phyloP scores from a whole-genome alignment of 2,797 vertebrate genomes.

The Manis javanica region DNA sequence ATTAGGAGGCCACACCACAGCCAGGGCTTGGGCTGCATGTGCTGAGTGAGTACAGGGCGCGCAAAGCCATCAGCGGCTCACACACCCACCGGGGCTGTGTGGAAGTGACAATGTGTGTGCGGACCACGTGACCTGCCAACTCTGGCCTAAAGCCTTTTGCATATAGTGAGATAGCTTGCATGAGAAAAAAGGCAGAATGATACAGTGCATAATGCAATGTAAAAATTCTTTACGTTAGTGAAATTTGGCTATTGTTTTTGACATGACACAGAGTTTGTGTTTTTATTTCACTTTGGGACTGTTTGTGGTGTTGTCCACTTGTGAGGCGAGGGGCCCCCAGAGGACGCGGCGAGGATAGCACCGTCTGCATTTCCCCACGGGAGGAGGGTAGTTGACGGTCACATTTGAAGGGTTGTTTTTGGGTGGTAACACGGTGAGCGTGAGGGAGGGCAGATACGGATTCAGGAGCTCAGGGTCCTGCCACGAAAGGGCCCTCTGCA shows the following conservation, averaged over 20 bases:
- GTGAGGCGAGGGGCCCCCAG: rapidly evolving
- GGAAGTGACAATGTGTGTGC: rapidly evolving
- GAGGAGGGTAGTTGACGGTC: no score
- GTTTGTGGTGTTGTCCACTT: not conserved
- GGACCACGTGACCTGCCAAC: no score
- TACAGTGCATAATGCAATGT: rapidly evolving
- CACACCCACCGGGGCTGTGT: rapidly evolving
- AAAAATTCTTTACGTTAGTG: not conserved
- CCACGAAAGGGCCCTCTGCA: not conserved
- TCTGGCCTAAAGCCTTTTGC: rapidly evolving
- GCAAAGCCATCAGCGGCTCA: no score
- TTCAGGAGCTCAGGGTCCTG: no score
- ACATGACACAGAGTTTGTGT: not conserved
- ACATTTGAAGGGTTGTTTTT: not conserved
- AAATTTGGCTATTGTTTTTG: not conserved
- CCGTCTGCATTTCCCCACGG: not conserved
- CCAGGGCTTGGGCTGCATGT: not conserved
- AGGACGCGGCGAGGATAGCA: not conserved
- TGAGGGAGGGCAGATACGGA: rapidly evolving
- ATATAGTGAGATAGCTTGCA: no score
- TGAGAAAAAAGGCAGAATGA: not conserved
- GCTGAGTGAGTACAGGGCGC: rapidly evolving
- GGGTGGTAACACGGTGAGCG: rapidly evolving
- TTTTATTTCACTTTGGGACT: not conserved
- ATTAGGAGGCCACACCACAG: not conserved